Evolutionary conservation across 2,888 invertebrate species (phyloP).

Genomic region (Atethmia centrago): DNA sequence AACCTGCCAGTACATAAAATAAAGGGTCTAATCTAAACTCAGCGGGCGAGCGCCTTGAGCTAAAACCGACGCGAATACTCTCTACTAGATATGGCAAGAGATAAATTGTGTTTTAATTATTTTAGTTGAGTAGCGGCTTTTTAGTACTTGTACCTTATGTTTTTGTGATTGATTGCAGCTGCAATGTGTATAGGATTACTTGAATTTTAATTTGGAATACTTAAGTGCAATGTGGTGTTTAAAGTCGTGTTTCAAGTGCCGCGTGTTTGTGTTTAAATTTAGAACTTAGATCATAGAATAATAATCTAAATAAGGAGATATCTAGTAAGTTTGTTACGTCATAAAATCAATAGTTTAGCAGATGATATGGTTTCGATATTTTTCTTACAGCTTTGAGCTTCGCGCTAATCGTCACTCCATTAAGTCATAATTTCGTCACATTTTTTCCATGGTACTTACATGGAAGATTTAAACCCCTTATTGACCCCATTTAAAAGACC

Average conservation of each 20-base stretch:
- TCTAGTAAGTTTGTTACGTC: background rate
- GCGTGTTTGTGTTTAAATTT: constrained; percentile 19
- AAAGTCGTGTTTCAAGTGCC: background rate
- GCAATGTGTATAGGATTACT: constrained; percentile 18
- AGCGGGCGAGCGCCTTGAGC: constrained; percentile 61
- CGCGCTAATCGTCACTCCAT: background rate
- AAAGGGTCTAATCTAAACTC: constrained; percentile 43
- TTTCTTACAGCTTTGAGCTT: background rate
- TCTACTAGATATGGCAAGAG: constrained; percentile 38
- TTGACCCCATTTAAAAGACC: no score
- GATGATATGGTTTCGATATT: background rate
- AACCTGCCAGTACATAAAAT: constrained; percentile 33
- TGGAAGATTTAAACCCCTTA: background rate
- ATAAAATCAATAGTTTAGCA: background rate
- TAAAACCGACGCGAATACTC: constrained; percentile 36
- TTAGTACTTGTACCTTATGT: constrained; percentile 20
- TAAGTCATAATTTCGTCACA: background rate
- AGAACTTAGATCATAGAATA: background rate
- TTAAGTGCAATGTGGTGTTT: constrained; percentile 9
- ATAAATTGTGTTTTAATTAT: constrained; percentile 56
- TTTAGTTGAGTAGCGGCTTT: constrained; percentile 28
- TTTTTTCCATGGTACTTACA: background rate
- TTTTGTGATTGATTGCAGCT: constrained; percentile 38
- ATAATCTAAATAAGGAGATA: background rate
- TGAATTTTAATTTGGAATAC: constrained; percentile 23